phyloP scores from a whole-genome alignment of 2,113 vertebrate genomes.

The Dipodomys ordii region DNA sequence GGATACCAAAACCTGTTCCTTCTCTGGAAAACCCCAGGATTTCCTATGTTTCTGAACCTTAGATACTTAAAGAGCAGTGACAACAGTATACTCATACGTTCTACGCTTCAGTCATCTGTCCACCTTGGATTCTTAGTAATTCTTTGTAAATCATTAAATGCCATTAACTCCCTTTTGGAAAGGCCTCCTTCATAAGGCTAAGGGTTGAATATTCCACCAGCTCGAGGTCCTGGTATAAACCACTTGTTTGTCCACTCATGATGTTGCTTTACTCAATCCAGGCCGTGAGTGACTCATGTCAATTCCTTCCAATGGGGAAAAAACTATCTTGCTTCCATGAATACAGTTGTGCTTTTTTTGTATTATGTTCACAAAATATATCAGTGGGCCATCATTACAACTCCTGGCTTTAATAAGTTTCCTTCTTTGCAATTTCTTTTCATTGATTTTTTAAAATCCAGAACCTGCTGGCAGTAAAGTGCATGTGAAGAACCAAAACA shows the following conservation, averaged over 20 bases:
- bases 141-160: background rate
- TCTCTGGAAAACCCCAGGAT: rapidly evolving
- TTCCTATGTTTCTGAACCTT: background rate
- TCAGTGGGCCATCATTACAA: background rate
- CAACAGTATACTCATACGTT: background rate
- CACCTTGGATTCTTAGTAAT: background rate
- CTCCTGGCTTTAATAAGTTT: background rate
- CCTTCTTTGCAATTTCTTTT: background rate
- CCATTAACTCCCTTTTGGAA: background rate
- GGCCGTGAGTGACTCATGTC: background rate
- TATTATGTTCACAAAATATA: background rate
- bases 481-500: too few relatives aligned
- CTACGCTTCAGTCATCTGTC: background rate
- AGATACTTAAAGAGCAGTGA: background rate
- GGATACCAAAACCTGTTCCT: too few relatives aligned
- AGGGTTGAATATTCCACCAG: background rate
- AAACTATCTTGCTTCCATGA: background rate
- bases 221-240: background rate
- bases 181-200: background rate
- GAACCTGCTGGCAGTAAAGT: background rate
- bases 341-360: background rate
- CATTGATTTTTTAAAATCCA: background rate
- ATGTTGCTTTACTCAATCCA: background rate
- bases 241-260: background rate
- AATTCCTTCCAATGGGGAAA: background rate